Evolutionary conservation across 1,140 invertebrate species (phyloP).

Genomic region (Zaprionus africanus): DNA sequence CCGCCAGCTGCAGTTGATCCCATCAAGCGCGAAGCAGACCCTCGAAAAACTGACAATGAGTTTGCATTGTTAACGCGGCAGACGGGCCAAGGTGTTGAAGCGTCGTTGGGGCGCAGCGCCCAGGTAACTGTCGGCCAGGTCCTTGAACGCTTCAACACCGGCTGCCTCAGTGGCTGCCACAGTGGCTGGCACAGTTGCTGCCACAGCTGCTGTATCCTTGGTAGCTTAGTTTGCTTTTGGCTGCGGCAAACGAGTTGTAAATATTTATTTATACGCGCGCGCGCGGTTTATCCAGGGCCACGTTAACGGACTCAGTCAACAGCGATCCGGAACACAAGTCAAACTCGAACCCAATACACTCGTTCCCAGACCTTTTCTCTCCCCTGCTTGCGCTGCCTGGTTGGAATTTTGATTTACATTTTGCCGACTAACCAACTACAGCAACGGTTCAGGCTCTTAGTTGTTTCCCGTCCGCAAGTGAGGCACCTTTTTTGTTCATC

Average conservation of each 20-base stretch:
- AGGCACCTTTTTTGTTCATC: slow-evolving; percentile 51
- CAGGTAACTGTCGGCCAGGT: slow-evolving; percentile 53
- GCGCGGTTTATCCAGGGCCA: slow-evolving; percentile 65
- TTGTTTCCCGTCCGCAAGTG: slow-evolving; percentile 10
- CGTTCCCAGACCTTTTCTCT: not conserved
- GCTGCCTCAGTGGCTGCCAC: slow-evolving; percentile 34
- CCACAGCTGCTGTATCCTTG: slow-evolving; percentile 31
- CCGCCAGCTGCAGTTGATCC: slow-evolving; percentile 34
- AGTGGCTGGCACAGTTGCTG: slow-evolving; percentile 24
- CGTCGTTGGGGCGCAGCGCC: slow-evolving; percentile 38
- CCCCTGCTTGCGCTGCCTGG: slow-evolving; percentile 47
- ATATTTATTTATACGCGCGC: slow-evolving; percentile 81
- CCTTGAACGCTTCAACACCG: slow-evolving; percentile 74
- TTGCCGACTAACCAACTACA: slow-evolving; percentile 67
- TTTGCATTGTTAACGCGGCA: slow-evolving; percentile 75
- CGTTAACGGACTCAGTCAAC: slow-evolving; percentile 65
- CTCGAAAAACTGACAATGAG: slow-evolving; percentile 73
- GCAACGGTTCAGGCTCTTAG: slow-evolving; percentile 27
- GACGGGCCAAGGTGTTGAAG: slow-evolving; percentile 65
- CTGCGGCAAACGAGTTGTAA: slow-evolving; percentile 82
- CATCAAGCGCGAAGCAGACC: slow-evolving; percentile 22
- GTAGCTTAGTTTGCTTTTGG: slow-evolving; percentile 66
- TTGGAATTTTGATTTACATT: slow-evolving; percentile 77
- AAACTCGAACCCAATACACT: not conserved
- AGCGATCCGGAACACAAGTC: slow-evolving; percentile 14